Percentiles rank a stretch among this genome's conserved stretches.
Conservation (phyloP, 2,888 invertebrate species). For the Tenthredo scrophulariae region DNA sequence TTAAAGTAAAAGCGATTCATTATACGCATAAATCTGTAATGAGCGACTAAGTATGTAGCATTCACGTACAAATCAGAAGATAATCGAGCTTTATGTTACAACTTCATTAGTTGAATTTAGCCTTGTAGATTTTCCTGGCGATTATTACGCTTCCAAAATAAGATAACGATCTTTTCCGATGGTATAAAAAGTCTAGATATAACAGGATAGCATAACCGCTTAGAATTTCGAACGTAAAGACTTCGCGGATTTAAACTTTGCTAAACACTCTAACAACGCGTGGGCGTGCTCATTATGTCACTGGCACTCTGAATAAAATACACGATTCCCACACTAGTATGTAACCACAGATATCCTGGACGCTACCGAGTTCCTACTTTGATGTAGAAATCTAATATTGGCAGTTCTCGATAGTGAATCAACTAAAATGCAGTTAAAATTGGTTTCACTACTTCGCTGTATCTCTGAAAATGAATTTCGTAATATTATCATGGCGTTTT, state of each 20-base stretch:
- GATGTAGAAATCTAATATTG: constrained; percentile 2
- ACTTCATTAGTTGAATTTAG: neutral
- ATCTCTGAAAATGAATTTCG: neutral
- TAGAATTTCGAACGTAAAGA: constrained; percentile 5
- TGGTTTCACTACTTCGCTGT: neutral
- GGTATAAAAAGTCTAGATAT: neutral
- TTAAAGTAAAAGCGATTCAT: neutral
- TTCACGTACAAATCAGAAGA: neutral
- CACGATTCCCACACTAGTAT: neutral
- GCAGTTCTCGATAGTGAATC: neutral
- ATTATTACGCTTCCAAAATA: neutral
- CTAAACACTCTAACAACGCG: constrained; percentile 3
- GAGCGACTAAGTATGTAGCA: neutral
- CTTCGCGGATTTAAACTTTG: neutral
- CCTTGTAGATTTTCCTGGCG: neutral
- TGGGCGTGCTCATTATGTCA: constrained; percentile 32
- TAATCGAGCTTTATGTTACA: neutral
- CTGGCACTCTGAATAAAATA: neutral
- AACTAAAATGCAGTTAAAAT: neutral
- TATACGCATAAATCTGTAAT: neutral
- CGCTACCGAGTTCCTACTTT: neutral
- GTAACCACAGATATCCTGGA: neutral
- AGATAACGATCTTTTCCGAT: neutral
- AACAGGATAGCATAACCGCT: constrained; percentile 3
- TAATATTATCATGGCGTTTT: neutral